Evolutionary conservation across 1,140 invertebrate species (phyloP).

Genomic region (Eufriesea mexicana): DNA sequence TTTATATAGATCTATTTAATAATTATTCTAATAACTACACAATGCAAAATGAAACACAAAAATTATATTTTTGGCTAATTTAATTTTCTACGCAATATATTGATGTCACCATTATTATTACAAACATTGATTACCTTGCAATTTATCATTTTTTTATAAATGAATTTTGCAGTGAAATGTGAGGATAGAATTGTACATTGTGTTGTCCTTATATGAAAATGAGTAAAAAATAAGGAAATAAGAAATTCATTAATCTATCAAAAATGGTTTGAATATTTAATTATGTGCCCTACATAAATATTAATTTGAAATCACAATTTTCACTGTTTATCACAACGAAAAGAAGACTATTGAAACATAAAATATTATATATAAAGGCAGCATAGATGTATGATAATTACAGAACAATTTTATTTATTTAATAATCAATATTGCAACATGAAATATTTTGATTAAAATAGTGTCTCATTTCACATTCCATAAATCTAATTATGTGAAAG

Average conservation of each 20-base stretch:
- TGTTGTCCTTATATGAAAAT: neutral
- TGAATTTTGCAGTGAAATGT: neutral
- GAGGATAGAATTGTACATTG: constrained; percentile 13
- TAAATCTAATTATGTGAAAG: constrained; percentile 37
- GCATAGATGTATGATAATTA: constrained; percentile 11
- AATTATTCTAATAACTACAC: constrained; percentile 40
- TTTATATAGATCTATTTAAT: constrained; percentile 49
- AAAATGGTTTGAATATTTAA: constrained; percentile 12
- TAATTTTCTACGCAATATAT: constrained; percentile 45
- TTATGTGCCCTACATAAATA: neutral
- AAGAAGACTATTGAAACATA: constrained; percentile 29
- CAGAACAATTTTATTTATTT: constrained; percentile 28
- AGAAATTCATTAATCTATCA: neutral
- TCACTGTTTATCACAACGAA: constrained; percentile 19
- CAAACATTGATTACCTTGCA: constrained; percentile 18
- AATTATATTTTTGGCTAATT: constrained; percentile 52
- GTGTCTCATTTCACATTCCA: constrained; percentile 44
- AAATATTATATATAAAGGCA: constrained; percentile 10
- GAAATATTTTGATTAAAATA: constrained; percentile 39
- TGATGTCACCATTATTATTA: constrained; percentile 19
- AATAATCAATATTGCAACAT: constrained; percentile 11
- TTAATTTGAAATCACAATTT: neutral
- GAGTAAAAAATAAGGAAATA: neutral
- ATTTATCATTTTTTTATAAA: constrained; percentile 18
- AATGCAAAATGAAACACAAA: constrained; percentile 35